Conservation (phyloP, 1,140 invertebrate species). For the Procambarus virginalis region DNA sequence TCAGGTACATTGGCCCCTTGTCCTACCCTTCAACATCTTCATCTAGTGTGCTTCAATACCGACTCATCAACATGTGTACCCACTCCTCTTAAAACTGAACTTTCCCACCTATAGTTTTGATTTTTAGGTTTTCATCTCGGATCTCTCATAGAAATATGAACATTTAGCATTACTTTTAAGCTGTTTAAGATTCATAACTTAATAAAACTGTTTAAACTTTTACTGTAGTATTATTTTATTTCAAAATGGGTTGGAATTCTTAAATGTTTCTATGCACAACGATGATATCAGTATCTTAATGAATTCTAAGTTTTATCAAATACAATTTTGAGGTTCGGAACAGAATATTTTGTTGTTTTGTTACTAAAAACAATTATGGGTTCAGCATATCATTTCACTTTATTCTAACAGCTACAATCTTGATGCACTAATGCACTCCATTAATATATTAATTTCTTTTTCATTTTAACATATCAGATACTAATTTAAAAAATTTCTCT, state of each 20-base stretch:
- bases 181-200: too few relatives aligned
- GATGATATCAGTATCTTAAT: background rate
- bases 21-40: too few relatives aligned
- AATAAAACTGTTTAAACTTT: background rate
- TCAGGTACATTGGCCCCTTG: too few relatives aligned
- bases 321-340: background rate
- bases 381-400: background rate
- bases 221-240: conserved; percentile 13
- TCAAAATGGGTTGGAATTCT: background rate
- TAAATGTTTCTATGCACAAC: background rate
- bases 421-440: background rate
- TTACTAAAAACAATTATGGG: background rate
- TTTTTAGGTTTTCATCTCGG: background rate
- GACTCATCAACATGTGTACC: background rate
- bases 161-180: background rate
- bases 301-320: background rate
- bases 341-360: background rate
- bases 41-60: too few relatives aligned
- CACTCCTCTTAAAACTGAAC: background rate
- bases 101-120: background rate
- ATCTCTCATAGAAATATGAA: background rate
- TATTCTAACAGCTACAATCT: background rate
- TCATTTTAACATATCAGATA: background rate
- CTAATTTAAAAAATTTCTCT: background rate
- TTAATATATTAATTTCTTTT: background rate